Percentiles rank a stretch among this genome's conserved stretches.
These are phyloP conservation scores for Gyps fulvus DNA, from an alignment of 2,113 vertebrate genomes.

Conservation along the genomic window DNA sequence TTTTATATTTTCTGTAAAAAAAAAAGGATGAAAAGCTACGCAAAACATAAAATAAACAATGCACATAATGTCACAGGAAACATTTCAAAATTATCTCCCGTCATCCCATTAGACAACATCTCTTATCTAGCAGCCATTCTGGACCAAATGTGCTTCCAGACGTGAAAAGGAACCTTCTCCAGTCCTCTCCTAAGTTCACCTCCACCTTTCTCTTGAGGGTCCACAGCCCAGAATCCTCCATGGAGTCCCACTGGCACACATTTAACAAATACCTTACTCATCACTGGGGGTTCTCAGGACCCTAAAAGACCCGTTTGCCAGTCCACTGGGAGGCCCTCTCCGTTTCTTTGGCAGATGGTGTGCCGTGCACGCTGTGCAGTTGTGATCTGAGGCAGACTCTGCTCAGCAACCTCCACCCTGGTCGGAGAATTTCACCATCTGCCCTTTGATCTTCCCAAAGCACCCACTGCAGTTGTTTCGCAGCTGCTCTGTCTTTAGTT, in stretches of 20 bases:
- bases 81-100: not conserved
- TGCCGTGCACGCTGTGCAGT: rapidly evolving
- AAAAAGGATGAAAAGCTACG: not conserved
- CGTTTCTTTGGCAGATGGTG: not conserved
- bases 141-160: not conserved
- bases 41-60: not conserved
- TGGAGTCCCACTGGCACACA: not conserved
- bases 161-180: not conserved
- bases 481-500: not conserved
- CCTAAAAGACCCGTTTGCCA: not conserved
- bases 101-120: not conserved
- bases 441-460: not conserved
- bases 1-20: not conserved
- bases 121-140: not conserved
- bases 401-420: not conserved
- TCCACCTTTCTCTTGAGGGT: not conserved
- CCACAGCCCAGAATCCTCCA: not conserved
- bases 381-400: not conserved
- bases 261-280: not conserved
- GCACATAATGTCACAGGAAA: not conserved
- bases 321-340: not conserved
- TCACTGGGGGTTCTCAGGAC: not conserved
- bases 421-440: not conserved
- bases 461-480: not conserved
- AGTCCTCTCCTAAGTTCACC: not conserved